A percentile compares a stretch with the other conserved stretches of the same genome.
These are phyloP conservation scores for Macrosteles quadrilineatus DNA, from an alignment of 1,140 invertebrate genomes.

Conservation along the genomic window DNA sequence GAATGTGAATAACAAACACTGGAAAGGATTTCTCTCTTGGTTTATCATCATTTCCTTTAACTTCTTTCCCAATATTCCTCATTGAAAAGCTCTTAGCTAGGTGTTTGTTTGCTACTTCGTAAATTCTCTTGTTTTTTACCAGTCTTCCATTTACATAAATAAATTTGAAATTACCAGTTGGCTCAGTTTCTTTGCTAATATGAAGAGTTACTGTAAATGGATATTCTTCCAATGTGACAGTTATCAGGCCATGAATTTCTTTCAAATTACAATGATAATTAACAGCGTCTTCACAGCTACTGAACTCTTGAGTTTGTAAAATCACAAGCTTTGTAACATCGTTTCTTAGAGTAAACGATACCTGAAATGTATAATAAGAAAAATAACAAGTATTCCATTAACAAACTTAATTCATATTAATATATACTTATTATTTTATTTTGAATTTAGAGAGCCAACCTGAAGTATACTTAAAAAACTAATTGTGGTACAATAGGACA, in stretches of 20 bases:
- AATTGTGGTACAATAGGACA: no score
- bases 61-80: background rate
- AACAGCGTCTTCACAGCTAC: background rate
- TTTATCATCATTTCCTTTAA: background rate
- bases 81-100: background rate
- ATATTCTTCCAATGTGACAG: background rate
- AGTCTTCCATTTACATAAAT: background rate
- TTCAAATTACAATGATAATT: background rate
- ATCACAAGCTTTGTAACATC: slow-evolving; percentile 3
- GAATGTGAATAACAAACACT: background rate
- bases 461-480: no score
- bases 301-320: background rate
- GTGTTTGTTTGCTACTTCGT: background rate
- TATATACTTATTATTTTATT: no score
- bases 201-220: background rate
- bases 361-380: no score
- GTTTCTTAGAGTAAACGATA: slow-evolving; percentile 2
- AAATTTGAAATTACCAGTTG: background rate
- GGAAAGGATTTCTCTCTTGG: background rate
- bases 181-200: slow-evolving; percentile 2
- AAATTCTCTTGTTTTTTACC: background rate
- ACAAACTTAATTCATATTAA: no score
- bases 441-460: no score
- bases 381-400: no score
- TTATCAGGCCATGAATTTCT: background rate